These are phyloP conservation scores for Gisinianus flammeolus DNA, from an alignment of 2,888 invertebrate genomes.

Conservation along the genomic window DNA sequence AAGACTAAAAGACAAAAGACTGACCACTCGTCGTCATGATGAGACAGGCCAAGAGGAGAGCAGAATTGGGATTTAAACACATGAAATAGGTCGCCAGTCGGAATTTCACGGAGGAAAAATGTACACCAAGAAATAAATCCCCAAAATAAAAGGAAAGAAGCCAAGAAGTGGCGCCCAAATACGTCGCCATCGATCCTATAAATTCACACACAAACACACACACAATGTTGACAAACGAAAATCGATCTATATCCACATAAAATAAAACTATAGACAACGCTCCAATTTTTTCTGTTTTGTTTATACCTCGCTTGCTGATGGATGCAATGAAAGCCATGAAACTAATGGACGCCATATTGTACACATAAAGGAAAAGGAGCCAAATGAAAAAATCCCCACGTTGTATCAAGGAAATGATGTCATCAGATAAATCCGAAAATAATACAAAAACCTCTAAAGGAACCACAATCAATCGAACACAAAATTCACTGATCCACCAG, in stretches of 20 bases:
- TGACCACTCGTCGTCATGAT: constrained; percentile 19
- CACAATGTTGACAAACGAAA: no score
- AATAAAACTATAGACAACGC: no score
- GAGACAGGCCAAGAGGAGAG: constrained; percentile 1
- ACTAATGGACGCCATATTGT: constrained; percentile 27
- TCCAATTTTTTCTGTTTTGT: not conserved
- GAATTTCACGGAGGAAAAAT: not conserved
- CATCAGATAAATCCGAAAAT: not conserved
- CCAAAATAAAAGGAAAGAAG: constrained; percentile 33
- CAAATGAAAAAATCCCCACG: constrained; percentile 21
- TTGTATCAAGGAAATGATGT: not conserved
- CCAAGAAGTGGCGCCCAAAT: constrained; percentile 22
- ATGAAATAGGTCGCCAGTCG: constrained; percentile 1
- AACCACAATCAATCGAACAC: constrained; percentile 12
- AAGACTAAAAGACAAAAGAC: no score
- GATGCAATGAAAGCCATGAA: constrained; percentile 20
- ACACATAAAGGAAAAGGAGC: not conserved
- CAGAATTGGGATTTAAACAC: constrained; percentile 30
- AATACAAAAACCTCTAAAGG: not conserved
- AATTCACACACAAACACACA: not conserved
- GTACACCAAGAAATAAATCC: constrained; percentile 15
- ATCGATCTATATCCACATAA: no score
- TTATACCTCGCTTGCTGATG: constrained; percentile 21
- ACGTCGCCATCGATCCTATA: constrained; percentile 16
- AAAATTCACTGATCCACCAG: constrained; percentile 28